A percentile compares a stretch with the other conserved stretches of the same genome.
Evolutionary conservation across 1,140 invertebrate species (phyloP).

Genomic region (Pseudomyrmex concolor): DNA sequence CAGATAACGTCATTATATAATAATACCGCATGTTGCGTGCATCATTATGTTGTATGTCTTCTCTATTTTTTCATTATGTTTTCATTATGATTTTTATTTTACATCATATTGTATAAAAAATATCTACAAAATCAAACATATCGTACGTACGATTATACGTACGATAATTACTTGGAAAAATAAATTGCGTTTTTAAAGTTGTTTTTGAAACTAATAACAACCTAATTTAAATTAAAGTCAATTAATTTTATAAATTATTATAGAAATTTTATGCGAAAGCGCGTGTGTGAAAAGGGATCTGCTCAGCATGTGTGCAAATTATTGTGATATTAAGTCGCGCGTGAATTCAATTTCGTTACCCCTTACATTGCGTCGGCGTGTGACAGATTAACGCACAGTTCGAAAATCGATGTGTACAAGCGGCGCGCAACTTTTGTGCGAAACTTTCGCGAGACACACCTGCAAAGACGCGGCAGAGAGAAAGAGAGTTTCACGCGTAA

Average conservation of each 20-base stretch:
- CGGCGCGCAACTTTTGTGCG: slow-evolving; percentile 38
- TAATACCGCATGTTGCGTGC: not conserved
- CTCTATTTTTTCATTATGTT: not conserved
- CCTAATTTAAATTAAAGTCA: not conserved
- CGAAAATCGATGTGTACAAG: not conserved
- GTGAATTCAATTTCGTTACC: slow-evolving; percentile 51
- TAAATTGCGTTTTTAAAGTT: not conserved
- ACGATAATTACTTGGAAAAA: not conserved
- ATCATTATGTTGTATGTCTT: not conserved
- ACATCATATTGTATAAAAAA: not conserved
- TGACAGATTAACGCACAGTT: slow-evolving; percentile 26
- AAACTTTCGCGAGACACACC: slow-evolving; percentile 58
- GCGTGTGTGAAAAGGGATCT: not conserved
- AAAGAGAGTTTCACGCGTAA: slow-evolving; percentile 35
- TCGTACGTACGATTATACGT: too few species aligned
- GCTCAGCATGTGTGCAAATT: slow-evolving; percentile 3
- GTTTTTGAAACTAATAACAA: not conserved
- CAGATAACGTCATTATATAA: slow-evolving; percentile 47
- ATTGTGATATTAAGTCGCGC: slow-evolving; percentile 14
- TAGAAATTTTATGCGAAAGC: not conserved
- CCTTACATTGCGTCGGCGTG: not conserved
- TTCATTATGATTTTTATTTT: not conserved
- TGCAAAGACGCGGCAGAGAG: slow-evolving; percentile 51
- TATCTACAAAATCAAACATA: not conserved
- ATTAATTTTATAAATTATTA: too few species aligned